Base-by-base conservation (phyloP, 2,113 vertebrate genomes). In the Hemicordylus capensis region DNA sequence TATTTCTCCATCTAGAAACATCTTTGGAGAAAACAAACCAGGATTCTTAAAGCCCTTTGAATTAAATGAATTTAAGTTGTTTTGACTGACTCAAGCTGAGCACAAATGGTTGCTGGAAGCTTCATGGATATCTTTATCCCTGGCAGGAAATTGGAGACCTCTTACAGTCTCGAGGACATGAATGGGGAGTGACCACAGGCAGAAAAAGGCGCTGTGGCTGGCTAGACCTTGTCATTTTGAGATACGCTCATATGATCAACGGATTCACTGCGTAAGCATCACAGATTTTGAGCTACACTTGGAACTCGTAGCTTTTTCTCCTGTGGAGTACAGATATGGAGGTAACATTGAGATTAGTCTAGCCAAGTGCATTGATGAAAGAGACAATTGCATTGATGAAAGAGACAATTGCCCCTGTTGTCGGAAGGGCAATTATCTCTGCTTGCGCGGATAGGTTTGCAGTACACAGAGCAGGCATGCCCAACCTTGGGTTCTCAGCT, bases 191-290 rank as follows among this genome's bases (percentile, higher is more conserved):
- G 75, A 99, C 98, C 87, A 99, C 98, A 0, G 98, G 98, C 93
- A 97, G 98, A 94, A 99, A 99, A 95, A 95, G 98, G 5, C 98
- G 98, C 89, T 99, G 98, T 9, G 98, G 98, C 90, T 99, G 98
- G 98, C 94, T 99, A 93, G 98, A 99, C 95, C 96, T 99, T 81
- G 95, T 99, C 93, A 99, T 98, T 78, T 96, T 99, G 85, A 97
- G 97, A 97, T 98, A 99, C 1, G 98, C 98, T 44, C 98, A 99
- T 91, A 99, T 99, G 99, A 97, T 99, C 92, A 99, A 99, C 61
- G 98, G 99, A 85, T 99, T 99, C 93, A 99, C 98, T 4, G 98
- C 97, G 99, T 99, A 95, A 98, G 98, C 94, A 86, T 90, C 89
- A 92, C 75, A 87, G 94, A 93, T 94, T 95, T 94, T 92, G 91